Base-by-base conservation (phyloP, 2,113 vertebrate species). In the Chloebia gouldiae region DNA sequence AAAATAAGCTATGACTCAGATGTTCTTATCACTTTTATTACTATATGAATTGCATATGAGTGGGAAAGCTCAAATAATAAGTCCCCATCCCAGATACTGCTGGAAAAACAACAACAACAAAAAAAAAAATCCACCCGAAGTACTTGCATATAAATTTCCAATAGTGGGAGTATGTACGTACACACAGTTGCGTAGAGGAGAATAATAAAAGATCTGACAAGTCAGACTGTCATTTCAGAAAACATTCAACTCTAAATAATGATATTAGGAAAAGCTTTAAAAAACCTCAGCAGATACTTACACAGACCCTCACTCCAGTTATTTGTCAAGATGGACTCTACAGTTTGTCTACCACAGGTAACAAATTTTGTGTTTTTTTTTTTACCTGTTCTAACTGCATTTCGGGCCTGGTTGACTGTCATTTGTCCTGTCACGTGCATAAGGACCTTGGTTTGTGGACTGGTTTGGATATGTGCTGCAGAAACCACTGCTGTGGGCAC, bases 361-460 rank as follows among this genome's bases (percentile, higher is more conserved):
- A 40, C 18, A 77, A 56, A 30, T 13, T 45, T 30, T 3, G 6
- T 39, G 63, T 40, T 87, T 95, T 89, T 40, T 40, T 98, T 82
- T 95, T 91, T 98, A 99, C 99, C 99, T 98, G 99, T 99, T 95
- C 99, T 97, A 93, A 98, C 99, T 5, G 98, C 98, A 45, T 98
- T 99, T 87, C 99, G 99, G 86, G 99, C 99, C 97, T 99, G 99
- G 96, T 98, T 99, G 72, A 99, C 99, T 1, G 99, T 99, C 99
- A 99, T 99, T 97, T 99, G 99, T 40, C 99, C 98, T 13, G 97
- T 98, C 97, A 99, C 97, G 0, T 99, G 99, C 98, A 99, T 94
- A 22, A 99, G 97, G 81, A 98, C 98, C 97, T 99, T 99, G 10
- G 99, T 98, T 97, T 99, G 99, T 0, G 99, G 99, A 65, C 98